A percentile compares a stretch with the other conserved stretches of the same genome.
phyloP scores from a whole-genome alignment of 2,888 invertebrate species.

The Philereme vetulata region DNA sequence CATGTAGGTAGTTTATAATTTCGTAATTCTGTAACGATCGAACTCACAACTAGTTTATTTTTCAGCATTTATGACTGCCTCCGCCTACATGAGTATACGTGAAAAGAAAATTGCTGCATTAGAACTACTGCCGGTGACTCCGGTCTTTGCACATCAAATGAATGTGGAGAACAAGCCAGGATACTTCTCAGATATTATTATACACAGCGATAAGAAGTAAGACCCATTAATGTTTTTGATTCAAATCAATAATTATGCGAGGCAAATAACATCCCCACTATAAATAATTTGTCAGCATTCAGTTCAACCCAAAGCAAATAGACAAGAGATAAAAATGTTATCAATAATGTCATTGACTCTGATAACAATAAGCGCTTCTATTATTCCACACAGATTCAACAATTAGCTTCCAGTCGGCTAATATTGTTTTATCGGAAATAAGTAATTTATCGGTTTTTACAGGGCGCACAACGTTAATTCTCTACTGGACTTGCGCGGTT shows the following conservation, averaged over 20 bases:
- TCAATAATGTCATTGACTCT: slow-evolving; percentile 71
- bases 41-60: slow-evolving; percentile 25
- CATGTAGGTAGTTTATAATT: neutral
- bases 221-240: slow-evolving; percentile 24
- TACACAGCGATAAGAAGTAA: slow-evolving; percentile 84
- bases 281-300: neutral
- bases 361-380: slow-evolving; percentile 53
- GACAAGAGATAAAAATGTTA: slow-evolving; percentile 73
- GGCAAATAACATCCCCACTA: neutral
- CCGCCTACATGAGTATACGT: slow-evolving; percentile 79
- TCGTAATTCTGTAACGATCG: neutral
- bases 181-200: slow-evolving; percentile 85
- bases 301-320: slow-evolving; percentile 46
- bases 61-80: slow-evolving; percentile 84
- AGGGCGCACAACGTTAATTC: slow-evolving; percentile 83
- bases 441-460: slow-evolving; percentile 42
- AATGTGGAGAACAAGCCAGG: slow-evolving; percentile 79
- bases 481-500: slow-evolving; percentile 82
- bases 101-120: slow-evolving; percentile 62
- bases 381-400: slow-evolving; percentile 42
- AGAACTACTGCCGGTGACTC: slow-evolving; percentile 83
- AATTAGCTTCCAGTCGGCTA: slow-evolving; percentile 56
- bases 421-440: slow-evolving; percentile 49
- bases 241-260: neutral
- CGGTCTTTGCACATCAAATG: slow-evolving; percentile 83